These are phyloP conservation scores for Eubasilissa splendida DNA, from an alignment of 2,888 invertebrate genomes.

Conservation along the genomic window DNA sequence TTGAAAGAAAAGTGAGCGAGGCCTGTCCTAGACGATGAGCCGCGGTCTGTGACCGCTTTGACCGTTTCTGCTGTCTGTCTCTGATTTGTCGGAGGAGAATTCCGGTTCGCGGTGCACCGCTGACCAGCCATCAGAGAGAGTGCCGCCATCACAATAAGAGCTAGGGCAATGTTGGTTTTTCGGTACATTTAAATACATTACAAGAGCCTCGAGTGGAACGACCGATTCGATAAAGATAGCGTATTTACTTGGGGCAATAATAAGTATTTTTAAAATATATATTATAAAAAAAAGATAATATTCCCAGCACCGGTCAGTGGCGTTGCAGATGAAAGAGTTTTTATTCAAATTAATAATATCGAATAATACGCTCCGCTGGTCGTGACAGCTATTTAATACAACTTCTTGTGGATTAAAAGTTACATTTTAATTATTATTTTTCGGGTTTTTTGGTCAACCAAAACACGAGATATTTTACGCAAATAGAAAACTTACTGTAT, in stretches of 20 bases:
- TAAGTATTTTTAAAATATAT: neutral
- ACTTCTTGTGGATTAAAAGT: too few relatives aligned
- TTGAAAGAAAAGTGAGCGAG: neutral
- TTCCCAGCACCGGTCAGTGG: neutral
- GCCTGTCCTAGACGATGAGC: neutral
- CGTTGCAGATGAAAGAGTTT: neutral
- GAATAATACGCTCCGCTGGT: neutral
- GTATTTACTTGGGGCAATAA: conserved; percentile 6
- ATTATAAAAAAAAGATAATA: neutral
- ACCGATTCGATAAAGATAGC: conserved; percentile 32
- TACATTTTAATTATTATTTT: too few relatives aligned
- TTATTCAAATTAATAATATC: neutral
- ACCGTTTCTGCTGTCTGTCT: neutral
- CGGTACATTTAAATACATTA: conserved; percentile 39
- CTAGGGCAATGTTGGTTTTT: conserved; percentile 37
- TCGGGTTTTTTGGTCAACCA: too few relatives aligned
- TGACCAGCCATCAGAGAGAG: conserved; percentile 10
- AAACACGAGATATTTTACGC: too few relatives aligned
- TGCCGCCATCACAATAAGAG: conserved; percentile 26
- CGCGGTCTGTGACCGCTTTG: neutral
- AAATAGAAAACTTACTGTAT: too few relatives aligned
- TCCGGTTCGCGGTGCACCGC: neutral
- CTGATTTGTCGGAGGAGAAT: neutral
- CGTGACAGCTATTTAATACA: neutral
- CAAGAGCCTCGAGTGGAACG: conserved; percentile 41